Base-by-base conservation (phyloP, 2,113 vertebrate species). In the Ceratotherium simum region DNA sequence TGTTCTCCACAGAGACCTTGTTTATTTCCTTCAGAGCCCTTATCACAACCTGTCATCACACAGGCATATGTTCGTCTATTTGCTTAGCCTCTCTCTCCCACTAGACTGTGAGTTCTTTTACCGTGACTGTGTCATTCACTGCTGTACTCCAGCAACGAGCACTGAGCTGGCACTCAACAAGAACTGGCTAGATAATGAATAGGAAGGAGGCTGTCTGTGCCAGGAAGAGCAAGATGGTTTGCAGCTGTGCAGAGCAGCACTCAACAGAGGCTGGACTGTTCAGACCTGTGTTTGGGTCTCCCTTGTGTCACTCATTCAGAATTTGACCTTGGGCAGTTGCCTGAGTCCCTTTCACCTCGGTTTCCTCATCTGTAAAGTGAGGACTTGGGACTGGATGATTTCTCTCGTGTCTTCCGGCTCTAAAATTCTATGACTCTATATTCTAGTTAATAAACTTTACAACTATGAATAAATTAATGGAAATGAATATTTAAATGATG, bases 361-460 rank as follows among this genome's bases (percentile, higher is more conserved):
- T 98, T 93, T 97, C 87, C 95, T 98, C 76, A 82, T 88, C 97
- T 96, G 80, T 90, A 92, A 97, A 97, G 94, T 0, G 65, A 98
- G 87, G 84, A 6, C 70, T 12, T 1, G 12, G 72, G n/a, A 69
- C 17, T 18, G 33, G 70, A 94, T 76, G 83, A 95, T 92, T 94
- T 88, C 96, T 95, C 92, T 83, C 8, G 0, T 48, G 93, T 92
- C 95, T 92, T 95, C 42, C 0, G 0, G 80, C 94, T 81, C 84
- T 98, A 93, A 97, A 96, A 96, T 85, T 90, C 97, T 97, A 97
- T 82, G 86, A 75, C 76, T 93, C 94, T 90, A 82, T 95, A 94
- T 98, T 97, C 94, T 96, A 92, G 97, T 90, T 84, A 92, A 95
- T 98, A 98, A 97, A 97, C 92, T 98, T 98, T 98, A 98, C 46